Percentiles rank a stretch among this genome's conserved stretches.
Conservation (phyloP, 2,888 invertebrate genomes). For the Timandra comae region DNA sequence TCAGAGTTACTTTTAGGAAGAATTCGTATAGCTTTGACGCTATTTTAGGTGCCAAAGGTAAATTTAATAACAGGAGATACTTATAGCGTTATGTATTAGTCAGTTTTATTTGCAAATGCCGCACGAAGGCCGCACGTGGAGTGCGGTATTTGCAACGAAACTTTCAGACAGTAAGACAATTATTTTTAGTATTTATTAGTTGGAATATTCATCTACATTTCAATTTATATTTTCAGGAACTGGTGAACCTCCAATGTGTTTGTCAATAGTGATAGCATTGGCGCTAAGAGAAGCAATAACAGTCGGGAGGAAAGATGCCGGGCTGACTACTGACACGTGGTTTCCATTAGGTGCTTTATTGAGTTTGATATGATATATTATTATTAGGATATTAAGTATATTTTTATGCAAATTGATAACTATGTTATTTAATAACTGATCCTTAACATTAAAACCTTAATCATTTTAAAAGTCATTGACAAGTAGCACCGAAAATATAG, state of each 20-base stretch:
- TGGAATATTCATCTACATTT: not conserved
- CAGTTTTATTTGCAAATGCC: no score
- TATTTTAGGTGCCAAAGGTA: constrained; percentile 81
- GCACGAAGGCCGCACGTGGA: no score
- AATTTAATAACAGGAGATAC: no score
- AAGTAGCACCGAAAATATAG: no score
- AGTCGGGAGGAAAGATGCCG: constrained; percentile 78
- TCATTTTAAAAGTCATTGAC: no score
- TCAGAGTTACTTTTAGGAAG: constrained; percentile 80
- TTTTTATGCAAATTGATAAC: no score
- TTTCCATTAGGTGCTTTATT: no score
- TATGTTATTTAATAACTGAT: no score
- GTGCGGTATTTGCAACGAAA: not conserved
- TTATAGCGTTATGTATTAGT: no score
- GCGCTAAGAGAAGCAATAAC: constrained; percentile 80
- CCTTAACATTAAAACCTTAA: no score
- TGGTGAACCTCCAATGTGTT: constrained; percentile 69
- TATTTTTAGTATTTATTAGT: not conserved
- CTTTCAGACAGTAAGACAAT: not conserved
- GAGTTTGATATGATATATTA: no score
- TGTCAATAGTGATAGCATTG: constrained; percentile 65
- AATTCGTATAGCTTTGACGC: constrained; percentile 78
- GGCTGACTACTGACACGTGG: constrained; percentile 68
- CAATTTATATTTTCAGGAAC: constrained; percentile 43
- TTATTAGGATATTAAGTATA: no score